Evolutionary conservation across 2,113 vertebrate species (phyloP).

Genomic region (Oncorhynchus keta): DNA sequence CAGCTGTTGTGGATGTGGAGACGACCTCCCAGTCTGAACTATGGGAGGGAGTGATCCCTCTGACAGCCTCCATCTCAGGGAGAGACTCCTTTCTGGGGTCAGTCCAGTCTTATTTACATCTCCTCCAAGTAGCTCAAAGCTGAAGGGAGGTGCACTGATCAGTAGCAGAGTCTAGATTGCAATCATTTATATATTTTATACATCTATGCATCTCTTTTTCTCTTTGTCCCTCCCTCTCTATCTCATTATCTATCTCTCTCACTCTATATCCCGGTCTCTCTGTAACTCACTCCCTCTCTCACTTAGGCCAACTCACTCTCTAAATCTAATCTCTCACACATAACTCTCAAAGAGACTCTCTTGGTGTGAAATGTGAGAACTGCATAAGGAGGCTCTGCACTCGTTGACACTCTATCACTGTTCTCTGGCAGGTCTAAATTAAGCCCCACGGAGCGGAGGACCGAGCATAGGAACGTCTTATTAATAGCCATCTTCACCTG

Average conservation of each 20-base stretch:
- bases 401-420: conserved; percentile 40
- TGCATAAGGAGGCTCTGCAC: conserved; percentile 32
- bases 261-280: not conserved
- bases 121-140: too few species aligned
- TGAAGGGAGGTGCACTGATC: too few species aligned
- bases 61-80: conserved; percentile 5
- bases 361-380: conserved; percentile 40
- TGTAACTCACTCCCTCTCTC: not conserved
- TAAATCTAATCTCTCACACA: not conserved
- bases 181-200: too few species aligned
- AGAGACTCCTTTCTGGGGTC: too few species aligned
- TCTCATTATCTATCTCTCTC: not conserved
- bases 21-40: conserved; percentile 24
- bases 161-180: too few species aligned
- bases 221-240: not conserved
- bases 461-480: conserved; percentile 14
- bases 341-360: conserved; percentile 4
- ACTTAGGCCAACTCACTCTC: not conserved
- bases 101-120: too few species aligned
- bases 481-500: conserved; percentile 45
- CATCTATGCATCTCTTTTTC: not conserved
- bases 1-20: not conserved
- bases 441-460: conserved; percentile 19
- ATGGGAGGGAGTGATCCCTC: not conserved
- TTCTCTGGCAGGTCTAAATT: conserved; percentile 42